phyloP scores from a whole-genome alignment of 2,797 vertebrate species.

The Cynopterus sphinx region DNA sequence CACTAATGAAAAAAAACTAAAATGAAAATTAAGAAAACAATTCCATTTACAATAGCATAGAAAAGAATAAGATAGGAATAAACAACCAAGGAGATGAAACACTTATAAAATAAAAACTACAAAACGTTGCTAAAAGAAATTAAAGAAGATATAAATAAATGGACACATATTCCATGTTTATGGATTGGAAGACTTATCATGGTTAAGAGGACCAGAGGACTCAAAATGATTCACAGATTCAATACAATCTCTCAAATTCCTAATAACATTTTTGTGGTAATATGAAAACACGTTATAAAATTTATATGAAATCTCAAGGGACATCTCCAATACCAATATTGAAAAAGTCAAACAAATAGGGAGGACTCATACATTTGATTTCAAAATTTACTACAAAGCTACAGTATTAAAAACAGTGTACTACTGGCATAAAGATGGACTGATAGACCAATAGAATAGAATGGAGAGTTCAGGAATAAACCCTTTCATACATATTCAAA shows the following conservation, averaged over 20 bases:
- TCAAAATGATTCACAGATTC: not conserved
- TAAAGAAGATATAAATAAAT: not conserved
- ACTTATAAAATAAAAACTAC: not conserved
- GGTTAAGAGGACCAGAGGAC: not conserved
- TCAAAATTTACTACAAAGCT: not conserved
- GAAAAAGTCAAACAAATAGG: not conserved
- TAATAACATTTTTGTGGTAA: not conserved
- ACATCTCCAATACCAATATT: not conserved
- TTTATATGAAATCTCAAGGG: not conserved
- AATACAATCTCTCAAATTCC: not conserved
- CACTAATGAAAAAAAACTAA: not conserved
- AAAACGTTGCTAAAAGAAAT: not conserved
- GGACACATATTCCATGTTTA: not conserved
- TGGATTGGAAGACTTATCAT: not conserved
- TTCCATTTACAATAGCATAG: not conserved
- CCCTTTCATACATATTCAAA: not conserved
- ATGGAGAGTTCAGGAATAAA: not conserved
- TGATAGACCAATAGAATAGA: not conserved
- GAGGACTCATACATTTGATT: not conserved
- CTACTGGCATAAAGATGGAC: not conserved
- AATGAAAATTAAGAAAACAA: not conserved
- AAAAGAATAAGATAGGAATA: not conserved
- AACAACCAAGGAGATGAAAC: not conserved
- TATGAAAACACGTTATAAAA: not conserved
- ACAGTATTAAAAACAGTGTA: not conserved